Evolutionary conservation across 2,797 vertebrate genomes (phyloP).

Genomic region (Zalophus californianus): DNA sequence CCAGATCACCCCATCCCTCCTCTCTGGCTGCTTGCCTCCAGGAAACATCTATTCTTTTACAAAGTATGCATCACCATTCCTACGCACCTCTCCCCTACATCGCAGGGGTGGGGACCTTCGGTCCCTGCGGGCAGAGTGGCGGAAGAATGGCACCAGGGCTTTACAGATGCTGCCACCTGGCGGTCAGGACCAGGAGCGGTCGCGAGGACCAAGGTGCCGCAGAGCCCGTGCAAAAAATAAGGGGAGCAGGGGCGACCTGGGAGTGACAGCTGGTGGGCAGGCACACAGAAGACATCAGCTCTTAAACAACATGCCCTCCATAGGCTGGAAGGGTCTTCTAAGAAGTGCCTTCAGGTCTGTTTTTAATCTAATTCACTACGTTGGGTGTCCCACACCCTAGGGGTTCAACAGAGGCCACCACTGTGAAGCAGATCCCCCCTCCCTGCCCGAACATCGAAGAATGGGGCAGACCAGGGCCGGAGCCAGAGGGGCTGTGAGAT

Average conservation of each 20-base stretch:
- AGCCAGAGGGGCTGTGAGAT: background rate
- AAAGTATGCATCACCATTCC: background rate
- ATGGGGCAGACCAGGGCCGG: background rate
- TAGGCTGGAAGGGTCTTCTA: background rate
- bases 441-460: no score
- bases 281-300: no score
- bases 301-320: background rate
- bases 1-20: background rate
- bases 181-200: background rate
- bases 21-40: no score
- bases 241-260: no score
- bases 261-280: no score
- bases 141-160: rapidly evolving
- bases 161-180: conserved; percentile 44
- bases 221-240: background rate
- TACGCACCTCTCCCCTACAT: background rate
- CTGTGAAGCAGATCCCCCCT: background rate
- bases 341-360: background rate
- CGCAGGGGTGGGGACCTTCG: background rate
- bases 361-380: background rate
- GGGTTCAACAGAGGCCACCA: background rate
- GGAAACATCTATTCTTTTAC: background rate
- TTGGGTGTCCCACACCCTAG: no score
- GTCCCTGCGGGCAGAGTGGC: rapidly evolving
- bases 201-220: rapidly evolving